These are phyloP conservation scores for Akabosia matsudoensis DNA, from an alignment of 1,140 invertebrate species.

Conservation along the genomic window DNA sequence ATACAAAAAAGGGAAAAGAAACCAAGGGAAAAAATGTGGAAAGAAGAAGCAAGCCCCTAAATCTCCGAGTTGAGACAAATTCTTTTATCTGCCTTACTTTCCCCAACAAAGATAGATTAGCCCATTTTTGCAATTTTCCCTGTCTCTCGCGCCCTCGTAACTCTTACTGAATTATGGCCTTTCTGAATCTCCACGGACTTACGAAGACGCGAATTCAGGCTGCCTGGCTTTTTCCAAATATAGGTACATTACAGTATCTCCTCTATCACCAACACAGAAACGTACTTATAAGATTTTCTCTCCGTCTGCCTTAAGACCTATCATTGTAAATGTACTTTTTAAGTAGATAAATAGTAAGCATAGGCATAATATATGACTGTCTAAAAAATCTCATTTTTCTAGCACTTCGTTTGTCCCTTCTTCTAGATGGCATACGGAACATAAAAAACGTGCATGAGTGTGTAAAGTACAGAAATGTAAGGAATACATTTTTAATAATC, in stretches of 20 bases:
- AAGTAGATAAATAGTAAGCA: constrained; percentile 21
- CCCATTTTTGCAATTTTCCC: constrained; percentile 50
- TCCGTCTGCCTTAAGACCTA: constrained; percentile 8
- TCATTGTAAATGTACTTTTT: no score
- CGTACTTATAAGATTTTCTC: constrained; percentile 30
- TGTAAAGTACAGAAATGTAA: no score
- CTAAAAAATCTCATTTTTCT: not conserved
- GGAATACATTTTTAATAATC: no score
- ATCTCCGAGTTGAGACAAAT: constrained; percentile 50
- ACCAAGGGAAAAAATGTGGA: constrained; percentile 14
- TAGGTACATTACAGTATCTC: constrained; percentile 27
- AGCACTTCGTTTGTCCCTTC: constrained; percentile 1
- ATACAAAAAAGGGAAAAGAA: constrained; percentile 4
- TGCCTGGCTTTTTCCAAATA: constrained; percentile 13
- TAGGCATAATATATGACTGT: not conserved
- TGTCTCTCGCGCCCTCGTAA: constrained; percentile 48
- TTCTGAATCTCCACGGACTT: constrained; percentile 49
- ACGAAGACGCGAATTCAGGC: constrained; percentile 45
- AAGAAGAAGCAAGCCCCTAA: constrained; percentile 37
- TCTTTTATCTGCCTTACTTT: constrained; percentile 51
- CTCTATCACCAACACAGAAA: not conserved
- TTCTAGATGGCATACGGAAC: not conserved
- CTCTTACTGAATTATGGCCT: constrained; percentile 48
- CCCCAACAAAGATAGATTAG: constrained; percentile 51
- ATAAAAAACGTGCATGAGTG: no score